Conservation (phyloP, 2,113 vertebrate genomes). For the Melospiza melodia region DNA sequence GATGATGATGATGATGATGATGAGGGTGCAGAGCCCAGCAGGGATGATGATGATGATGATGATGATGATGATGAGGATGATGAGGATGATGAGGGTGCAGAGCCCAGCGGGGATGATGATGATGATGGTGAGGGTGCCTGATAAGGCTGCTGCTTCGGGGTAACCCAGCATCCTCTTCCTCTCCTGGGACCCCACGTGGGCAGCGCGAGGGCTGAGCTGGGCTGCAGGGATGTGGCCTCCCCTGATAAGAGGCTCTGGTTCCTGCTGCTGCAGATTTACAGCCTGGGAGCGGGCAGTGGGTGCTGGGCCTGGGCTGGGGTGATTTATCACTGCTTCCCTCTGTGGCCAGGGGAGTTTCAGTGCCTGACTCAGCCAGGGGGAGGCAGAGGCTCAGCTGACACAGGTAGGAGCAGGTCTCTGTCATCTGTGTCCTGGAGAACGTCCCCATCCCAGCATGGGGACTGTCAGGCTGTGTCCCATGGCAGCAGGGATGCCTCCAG, state of each 20-base stretch:
- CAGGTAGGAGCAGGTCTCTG: not conserved
- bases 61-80: not conserved
- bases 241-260: not conserved
- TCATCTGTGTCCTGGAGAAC: not conserved
- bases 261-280: not conserved
- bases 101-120: not conserved
- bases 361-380: rapidly evolving
- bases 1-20: no score
- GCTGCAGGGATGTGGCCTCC: not conserved
- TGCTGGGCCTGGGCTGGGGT: rapidly evolving
- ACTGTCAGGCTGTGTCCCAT: rapidly evolving
- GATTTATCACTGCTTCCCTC: not conserved
- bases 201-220: not conserved
- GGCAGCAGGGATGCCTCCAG: not conserved
- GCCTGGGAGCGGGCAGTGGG: not conserved
- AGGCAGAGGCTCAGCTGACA: not conserved
- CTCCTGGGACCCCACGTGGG: not conserved
- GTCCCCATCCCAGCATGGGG: rapidly evolving
- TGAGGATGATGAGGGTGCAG: not conserved
- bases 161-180: not conserved
- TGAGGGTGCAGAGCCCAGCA: no score
- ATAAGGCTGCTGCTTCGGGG: not conserved
- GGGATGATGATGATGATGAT: no score
- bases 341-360: not conserved
- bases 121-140: not conserved